phyloP scores from a whole-genome alignment of 2,113 vertebrate genomes.

The Malurus cyaneus region DNA sequence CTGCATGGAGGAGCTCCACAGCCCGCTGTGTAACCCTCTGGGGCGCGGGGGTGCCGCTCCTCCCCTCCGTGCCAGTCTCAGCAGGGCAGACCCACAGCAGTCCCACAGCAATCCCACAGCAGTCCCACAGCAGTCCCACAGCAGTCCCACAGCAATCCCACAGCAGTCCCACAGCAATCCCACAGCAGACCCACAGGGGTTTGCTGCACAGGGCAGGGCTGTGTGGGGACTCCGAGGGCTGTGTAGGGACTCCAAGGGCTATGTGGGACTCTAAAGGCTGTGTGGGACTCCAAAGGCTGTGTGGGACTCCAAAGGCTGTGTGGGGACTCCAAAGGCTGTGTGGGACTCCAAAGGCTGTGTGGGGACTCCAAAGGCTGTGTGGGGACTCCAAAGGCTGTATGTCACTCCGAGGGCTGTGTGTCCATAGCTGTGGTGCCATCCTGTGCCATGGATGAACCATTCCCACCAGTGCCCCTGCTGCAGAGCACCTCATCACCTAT shows the following conservation, averaged over 20 bases:
- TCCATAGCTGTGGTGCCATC: fast-evolving
- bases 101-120: not conserved
- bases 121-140: no score
- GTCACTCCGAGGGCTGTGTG: fast-evolving
- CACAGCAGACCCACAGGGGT: not conserved
- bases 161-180: no score
- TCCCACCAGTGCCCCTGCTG: fast-evolving
- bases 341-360: not conserved
- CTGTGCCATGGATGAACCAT: fast-evolving
- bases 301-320: no score
- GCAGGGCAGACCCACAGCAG: not conserved
- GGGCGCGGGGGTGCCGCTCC: not conserved
- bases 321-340: no score
- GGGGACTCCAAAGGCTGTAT: no score
- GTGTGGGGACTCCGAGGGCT: no score
- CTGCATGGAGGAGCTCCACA: not conserved
- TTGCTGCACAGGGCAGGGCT: not conserved
- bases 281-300: no score
- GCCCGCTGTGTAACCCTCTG: not conserved
- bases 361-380: not conserved
- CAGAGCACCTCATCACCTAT: not conserved
- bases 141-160: no score
- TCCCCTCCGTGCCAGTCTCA: not conserved
- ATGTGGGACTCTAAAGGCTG: no score
- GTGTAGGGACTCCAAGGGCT: no score